These are phyloP conservation scores for Caranx melampygus DNA, from an alignment of 2,113 vertebrate species.

Conservation along the genomic window DNA sequence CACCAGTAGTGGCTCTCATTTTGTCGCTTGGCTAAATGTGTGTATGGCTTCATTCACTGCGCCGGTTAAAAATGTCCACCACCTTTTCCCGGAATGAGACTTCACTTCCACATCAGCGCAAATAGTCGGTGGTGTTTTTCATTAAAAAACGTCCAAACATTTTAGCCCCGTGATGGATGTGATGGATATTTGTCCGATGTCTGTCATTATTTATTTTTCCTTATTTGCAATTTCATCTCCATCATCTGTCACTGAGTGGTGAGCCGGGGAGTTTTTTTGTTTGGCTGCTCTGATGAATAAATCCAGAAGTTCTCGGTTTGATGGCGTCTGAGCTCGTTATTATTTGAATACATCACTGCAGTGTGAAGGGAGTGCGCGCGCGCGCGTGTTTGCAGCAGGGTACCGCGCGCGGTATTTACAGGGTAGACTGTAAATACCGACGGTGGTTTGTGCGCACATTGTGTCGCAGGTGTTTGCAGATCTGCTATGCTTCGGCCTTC, in stretches of 20 bases:
- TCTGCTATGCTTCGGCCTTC: slow-evolving; percentile 3
- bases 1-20: not conserved
- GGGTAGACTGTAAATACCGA: slow-evolving; percentile 1
- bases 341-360: not conserved
- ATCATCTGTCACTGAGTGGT: slow-evolving; percentile 58
- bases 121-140: slow-evolving; percentile 34
- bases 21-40: not conserved
- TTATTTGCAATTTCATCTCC: slow-evolving; percentile 46
- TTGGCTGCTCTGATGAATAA: slow-evolving; percentile 9
- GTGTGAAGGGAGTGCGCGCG: not conserved
- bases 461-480: slow-evolving; percentile 52
- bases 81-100: slow-evolving; percentile 17
- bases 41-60: slow-evolving; percentile 49
- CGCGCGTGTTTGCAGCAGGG: not conserved
- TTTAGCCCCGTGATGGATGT: slow-evolving; percentile 54
- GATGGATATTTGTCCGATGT: slow-evolving; percentile 19
- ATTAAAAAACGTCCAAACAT: slow-evolving; percentile 51
- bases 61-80: not conserved
- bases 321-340: not conserved
- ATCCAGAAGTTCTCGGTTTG: not conserved
- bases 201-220: slow-evolving; percentile 46
- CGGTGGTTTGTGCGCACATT: slow-evolving; percentile 5
- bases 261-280: not conserved
- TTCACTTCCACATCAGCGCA: slow-evolving; percentile 38
- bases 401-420: no score